Conservation (phyloP, 1,140 invertebrate species). For the Panulirus ornatus region DNA sequence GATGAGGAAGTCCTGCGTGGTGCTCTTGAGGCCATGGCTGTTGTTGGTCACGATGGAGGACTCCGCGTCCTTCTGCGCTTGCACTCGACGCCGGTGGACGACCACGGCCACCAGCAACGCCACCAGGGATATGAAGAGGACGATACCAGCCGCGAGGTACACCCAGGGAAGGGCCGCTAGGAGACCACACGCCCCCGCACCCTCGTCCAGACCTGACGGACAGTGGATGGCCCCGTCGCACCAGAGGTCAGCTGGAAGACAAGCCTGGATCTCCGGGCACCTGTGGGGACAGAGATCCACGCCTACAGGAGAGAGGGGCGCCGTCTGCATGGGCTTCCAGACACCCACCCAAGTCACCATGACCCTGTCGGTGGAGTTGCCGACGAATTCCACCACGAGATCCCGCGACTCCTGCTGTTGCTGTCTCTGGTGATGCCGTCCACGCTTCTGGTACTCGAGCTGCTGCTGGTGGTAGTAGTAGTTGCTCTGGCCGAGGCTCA, state of each 20-base stretch:
- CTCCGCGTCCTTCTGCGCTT: constrained; percentile 64
- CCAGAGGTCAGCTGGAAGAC: constrained; percentile 82
- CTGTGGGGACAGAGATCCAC: constrained; percentile 74
- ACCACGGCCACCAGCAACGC: constrained; percentile 72
- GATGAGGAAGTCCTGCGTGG: constrained; percentile 74
- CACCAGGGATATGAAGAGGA: constrained; percentile 66
- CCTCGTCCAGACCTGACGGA: constrained; percentile 75
- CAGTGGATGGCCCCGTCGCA: constrained; percentile 79
- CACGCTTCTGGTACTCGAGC: constrained; percentile 50
- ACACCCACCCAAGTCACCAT: constrained; percentile 74
- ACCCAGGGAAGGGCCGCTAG: constrained; percentile 74
- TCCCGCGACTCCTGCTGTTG: constrained; percentile 66
- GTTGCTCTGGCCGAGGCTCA: constrained; percentile 59
- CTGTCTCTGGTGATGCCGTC: constrained; percentile 47
- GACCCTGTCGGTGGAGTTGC: constrained; percentile 61
- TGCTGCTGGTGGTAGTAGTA: constrained; percentile 63
- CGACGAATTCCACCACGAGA: constrained; percentile 71
- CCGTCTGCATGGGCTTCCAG: constrained; percentile 74
- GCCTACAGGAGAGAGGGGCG: constrained; percentile 71
- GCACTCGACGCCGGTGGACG: constrained; percentile 58
- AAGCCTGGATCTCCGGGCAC: constrained; percentile 79
- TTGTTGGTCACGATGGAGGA: constrained; percentile 64
- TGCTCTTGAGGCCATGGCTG: constrained; percentile 73
- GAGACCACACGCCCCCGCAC: constrained; percentile 72
- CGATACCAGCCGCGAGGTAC: constrained; percentile 63